Conservation (phyloP, 2,113 vertebrate genomes). For the Rhinolophus ferrumequinum region DNA sequence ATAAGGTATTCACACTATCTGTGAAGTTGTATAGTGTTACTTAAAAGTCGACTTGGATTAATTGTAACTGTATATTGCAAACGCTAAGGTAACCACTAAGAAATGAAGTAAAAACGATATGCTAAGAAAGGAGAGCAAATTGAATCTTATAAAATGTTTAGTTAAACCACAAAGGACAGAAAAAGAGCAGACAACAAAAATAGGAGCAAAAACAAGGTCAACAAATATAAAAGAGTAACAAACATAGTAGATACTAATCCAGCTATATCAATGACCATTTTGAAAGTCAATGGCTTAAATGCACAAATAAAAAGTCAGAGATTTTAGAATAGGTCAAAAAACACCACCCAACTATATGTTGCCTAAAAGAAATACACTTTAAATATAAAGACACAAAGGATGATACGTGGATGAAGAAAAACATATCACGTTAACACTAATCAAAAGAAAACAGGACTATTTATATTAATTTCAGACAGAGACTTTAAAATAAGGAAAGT, state of each 20-base stretch:
- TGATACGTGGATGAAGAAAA: neutral
- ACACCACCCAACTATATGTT: neutral
- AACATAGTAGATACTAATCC: neutral
- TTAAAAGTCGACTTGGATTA: neutral
- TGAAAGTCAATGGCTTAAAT: neutral
- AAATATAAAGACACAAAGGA: neutral
- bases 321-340: neutral
- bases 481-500: neutral
- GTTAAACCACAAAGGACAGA: neutral
- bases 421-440: neutral
- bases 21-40: neutral
- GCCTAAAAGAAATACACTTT: neutral
- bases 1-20: neutral
- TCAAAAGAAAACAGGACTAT: neutral
- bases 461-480: neutral
- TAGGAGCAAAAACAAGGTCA: neutral
- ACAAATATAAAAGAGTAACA: neutral
- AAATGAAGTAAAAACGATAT: neutral
- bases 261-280: neutral
- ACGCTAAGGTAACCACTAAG: neutral
- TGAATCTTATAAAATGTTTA: neutral
- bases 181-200: neutral
- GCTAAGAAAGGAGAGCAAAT: neutral
- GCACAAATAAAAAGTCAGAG: neutral
- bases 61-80: neutral